Percentiles rank a stretch among this genome's conserved stretches.
These are phyloP conservation scores for Tridacna gigas DNA, from an alignment of 2,888 invertebrate genomes.

Conservation along the genomic window DNA sequence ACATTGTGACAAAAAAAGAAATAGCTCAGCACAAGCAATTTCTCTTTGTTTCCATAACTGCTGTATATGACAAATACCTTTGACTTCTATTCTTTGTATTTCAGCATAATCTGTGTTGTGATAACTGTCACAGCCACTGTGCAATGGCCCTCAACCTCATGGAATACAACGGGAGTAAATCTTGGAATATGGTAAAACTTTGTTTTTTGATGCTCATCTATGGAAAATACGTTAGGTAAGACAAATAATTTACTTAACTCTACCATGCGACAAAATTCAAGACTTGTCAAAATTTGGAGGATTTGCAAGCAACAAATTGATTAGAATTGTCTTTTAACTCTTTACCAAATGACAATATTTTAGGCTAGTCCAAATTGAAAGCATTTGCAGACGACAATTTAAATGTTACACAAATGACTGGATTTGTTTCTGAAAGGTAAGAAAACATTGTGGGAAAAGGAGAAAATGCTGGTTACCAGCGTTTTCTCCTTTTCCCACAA, in stretches of 20 bases:
- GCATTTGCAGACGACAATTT: no score
- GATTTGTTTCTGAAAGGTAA: no score
- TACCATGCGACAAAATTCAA: neutral
- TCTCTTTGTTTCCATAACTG: no score
- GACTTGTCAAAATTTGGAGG: no score
- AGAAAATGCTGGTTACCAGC: neutral
- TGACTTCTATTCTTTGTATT: neutral
- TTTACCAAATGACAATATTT: no score
- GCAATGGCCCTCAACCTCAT: conserved; percentile 96
- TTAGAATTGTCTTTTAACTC: no score
- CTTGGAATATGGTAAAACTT: conserved; percentile 97
- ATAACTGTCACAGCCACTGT: conserved; percentile 99
- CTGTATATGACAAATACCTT: no score
- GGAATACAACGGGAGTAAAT: conserved; percentile 91
- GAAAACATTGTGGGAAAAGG: neutral
- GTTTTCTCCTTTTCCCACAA: neutral
- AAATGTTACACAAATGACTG: no score
- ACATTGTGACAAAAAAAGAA: no score
- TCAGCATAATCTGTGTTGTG: conserved; percentile 97
- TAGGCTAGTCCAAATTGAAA: no score
- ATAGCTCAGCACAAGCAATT: no score
- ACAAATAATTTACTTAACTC: neutral
- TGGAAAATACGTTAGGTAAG: conserved; percentile 92
- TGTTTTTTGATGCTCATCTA: conserved; percentile 91
- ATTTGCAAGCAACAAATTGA: no score